Evolutionary conservation across 2,797 vertebrate species (phyloP).

Genomic region (Fratercula arctica): DNA sequence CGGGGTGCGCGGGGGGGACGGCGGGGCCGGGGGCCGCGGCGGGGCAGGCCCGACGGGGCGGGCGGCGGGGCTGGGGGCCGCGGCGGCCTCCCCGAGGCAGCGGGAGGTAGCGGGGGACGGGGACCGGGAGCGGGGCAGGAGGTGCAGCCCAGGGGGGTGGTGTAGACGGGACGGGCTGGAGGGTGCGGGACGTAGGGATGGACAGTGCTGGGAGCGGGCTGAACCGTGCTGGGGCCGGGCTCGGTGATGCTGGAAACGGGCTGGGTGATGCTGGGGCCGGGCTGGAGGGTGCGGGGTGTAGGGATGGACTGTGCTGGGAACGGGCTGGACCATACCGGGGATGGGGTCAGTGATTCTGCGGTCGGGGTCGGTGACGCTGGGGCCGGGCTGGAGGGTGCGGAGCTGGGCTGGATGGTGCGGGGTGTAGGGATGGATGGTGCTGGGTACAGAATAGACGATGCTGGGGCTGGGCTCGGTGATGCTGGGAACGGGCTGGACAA

Average conservation of each 20-base stretch:
- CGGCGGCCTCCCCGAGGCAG: neutral
- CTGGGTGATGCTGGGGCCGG: neutral
- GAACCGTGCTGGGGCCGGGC: too few relatives aligned
- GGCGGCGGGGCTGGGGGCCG: neutral
- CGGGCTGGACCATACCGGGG: neutral
- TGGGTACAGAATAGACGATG: neutral
- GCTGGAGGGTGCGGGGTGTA: neutral
- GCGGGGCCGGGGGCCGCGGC: neutral
- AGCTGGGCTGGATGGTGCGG: neutral
- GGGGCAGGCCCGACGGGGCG: neutral
- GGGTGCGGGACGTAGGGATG: neutral
- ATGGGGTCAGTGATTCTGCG: neutral
- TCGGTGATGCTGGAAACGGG: too few relatives aligned
- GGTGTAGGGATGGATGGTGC: too few relatives aligned
- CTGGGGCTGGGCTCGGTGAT: too few relatives aligned
- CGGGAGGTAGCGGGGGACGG: neutral
- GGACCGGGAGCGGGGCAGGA: neutral
- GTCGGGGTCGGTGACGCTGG: neutral
- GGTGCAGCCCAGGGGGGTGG: neutral
- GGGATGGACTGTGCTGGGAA: neutral
- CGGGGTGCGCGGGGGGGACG: neutral
- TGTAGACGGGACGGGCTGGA: neutral
- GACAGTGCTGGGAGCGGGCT: neutral
- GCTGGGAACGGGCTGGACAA: too few relatives aligned
- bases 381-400: too few relatives aligned